Evolutionary conservation across 2,113 vertebrate species (phyloP).

Genomic region (Toxotes chatareus): DNA sequence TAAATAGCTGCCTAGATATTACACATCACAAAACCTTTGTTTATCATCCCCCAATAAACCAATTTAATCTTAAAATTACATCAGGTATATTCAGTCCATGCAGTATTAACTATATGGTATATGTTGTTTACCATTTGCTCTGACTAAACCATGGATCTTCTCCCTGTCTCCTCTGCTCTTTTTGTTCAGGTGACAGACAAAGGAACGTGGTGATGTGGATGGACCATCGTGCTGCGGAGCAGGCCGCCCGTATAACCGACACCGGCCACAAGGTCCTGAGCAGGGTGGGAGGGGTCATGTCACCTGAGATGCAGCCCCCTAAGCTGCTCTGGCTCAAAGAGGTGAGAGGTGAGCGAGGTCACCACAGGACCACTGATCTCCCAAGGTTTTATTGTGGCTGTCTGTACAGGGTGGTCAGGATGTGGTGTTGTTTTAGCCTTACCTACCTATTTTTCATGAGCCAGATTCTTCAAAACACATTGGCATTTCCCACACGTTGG

Average conservation of each 20-base stretch:
- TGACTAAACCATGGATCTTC: background rate
- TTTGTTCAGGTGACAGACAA: constrained; percentile 79
- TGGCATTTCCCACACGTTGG: background rate
- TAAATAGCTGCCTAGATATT: background rate
- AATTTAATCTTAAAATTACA: background rate
- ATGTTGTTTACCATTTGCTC: background rate
- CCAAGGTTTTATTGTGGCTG: constrained; percentile 8
- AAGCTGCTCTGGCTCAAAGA: constrained; percentile 98
- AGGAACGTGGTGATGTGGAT: constrained; percentile 98
- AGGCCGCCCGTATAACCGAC: constrained; percentile 89
- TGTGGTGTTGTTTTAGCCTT: constrained; percentile 4
- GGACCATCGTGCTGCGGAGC: constrained; percentile 92
- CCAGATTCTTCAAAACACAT: background rate
- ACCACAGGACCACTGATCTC: background rate
- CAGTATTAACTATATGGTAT: background rate
- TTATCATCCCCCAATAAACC: background rate
- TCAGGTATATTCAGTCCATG: background rate
- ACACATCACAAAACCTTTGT: background rate
- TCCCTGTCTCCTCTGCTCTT: background rate
- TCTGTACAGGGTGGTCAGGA: constrained; percentile 3
- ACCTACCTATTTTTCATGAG: too few relatives aligned
- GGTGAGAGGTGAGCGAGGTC: constrained; percentile 85
- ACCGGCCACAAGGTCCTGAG: constrained; percentile 86
- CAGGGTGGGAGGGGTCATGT: constrained; percentile 93
- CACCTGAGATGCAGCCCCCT: constrained; percentile 97